phyloP scores from a whole-genome alignment of 1,140 invertebrate genomes.

The Ceratina japonica region DNA sequence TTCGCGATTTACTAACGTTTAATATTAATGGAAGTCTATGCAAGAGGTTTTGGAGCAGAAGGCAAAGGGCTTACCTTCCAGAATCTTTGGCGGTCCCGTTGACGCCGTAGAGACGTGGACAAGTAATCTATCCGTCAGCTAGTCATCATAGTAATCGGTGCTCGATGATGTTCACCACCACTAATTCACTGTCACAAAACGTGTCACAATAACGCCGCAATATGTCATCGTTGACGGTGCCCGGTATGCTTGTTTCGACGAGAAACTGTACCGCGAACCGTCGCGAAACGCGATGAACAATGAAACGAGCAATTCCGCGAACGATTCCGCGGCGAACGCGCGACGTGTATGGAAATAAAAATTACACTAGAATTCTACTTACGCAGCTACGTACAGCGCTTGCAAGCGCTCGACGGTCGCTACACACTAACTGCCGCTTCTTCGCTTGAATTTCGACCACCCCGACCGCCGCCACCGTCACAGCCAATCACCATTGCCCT shows the following conservation, averaged over 20 bases:
- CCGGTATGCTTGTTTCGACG: not conserved
- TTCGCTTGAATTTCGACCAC: slow-evolving; percentile 63
- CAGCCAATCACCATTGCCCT: slow-evolving; percentile 51
- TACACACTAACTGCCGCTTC: slow-evolving; percentile 70
- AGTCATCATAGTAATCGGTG: slow-evolving; percentile 57
- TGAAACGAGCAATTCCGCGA: not conserved
- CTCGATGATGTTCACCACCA: slow-evolving; percentile 44
- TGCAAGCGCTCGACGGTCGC: slow-evolving; percentile 66
- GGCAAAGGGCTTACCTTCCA: slow-evolving; percentile 58
- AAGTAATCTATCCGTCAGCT: slow-evolving; percentile 68
- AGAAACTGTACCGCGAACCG: not conserved
- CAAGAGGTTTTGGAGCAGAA: not conserved
- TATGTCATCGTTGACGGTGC: slow-evolving; percentile 36
- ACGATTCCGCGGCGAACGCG: not conserved
- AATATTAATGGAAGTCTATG: not conserved
- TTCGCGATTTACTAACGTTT: not conserved
- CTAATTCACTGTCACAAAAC: slow-evolving; percentile 52
- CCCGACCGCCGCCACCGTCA: slow-evolving; percentile 26
- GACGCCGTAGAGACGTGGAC: slow-evolving; percentile 53
- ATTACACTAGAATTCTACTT: slow-evolving; percentile 54
- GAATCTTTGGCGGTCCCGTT: slow-evolving; percentile 52
- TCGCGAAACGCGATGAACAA: not conserved
- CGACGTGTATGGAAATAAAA: slow-evolving; percentile 36
- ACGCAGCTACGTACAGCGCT: slow-evolving; percentile 67
- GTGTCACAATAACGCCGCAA: slow-evolving; percentile 30